A percentile compares a stretch with the other conserved stretches of the same genome.
These are phyloP conservation scores for Pampus argenteus DNA, from an alignment of 2,797 vertebrate genomes.

Conservation along the genomic window DNA sequence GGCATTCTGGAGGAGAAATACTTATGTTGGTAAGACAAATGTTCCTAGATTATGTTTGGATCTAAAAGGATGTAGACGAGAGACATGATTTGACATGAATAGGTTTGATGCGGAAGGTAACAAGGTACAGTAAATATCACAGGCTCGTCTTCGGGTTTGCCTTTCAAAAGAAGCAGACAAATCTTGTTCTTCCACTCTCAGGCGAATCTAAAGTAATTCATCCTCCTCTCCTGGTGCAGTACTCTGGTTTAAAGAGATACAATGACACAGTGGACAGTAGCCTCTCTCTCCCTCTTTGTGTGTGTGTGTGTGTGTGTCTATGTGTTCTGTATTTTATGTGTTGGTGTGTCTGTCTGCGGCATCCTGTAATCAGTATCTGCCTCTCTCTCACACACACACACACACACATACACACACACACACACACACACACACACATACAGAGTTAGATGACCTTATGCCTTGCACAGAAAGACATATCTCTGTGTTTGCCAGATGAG, in stretches of 20 bases:
- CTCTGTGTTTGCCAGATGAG: background rate
- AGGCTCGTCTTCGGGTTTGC: background rate
- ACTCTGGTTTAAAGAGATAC: background rate
- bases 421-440: too few species aligned
- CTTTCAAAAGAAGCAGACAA: background rate
- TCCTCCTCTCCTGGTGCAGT: background rate
- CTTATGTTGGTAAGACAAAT: conserved; percentile 47
- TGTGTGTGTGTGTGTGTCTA: background rate
- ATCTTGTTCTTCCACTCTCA: background rate
- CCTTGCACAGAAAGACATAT: background rate
- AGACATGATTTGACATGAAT: background rate
- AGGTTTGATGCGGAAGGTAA: background rate
- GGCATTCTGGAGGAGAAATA: conserved; percentile 67
- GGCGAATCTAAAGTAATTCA: background rate
- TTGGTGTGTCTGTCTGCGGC: conserved; percentile 11
- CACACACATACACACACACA: background rate
- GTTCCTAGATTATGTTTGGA: background rate
- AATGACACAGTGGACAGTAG: background rate
- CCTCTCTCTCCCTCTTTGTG: background rate
- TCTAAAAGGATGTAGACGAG: background rate
- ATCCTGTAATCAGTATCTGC: conserved; percentile 5
- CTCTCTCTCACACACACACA: background rate
- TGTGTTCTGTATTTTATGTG: background rate
- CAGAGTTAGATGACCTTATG: conserved; percentile 9
- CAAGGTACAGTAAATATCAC: background rate